Conservation (phyloP, 2,797 vertebrate species). For the Cichlasoma orientale region DNA sequence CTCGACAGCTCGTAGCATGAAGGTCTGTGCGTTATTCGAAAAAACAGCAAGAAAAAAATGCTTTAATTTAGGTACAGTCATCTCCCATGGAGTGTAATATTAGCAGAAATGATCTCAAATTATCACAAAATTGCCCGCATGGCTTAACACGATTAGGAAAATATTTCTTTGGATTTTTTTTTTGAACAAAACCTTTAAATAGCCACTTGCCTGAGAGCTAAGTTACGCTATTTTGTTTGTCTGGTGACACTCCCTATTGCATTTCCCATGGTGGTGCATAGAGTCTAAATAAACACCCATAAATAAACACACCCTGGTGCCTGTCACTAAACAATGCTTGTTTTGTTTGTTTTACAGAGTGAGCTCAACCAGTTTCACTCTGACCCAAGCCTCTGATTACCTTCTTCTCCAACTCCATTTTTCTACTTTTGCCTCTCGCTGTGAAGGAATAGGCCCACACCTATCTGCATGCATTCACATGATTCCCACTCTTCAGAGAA, state of each 20-base stretch:
- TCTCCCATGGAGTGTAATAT: not conserved
- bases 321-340: constrained; percentile 68
- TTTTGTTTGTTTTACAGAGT: constrained; percentile 72
- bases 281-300: constrained; percentile 59
- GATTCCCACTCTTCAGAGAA: not conserved
- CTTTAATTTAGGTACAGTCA: not conserved
- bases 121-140: not conserved
- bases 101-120: not conserved
- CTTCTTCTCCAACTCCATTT: not conserved
- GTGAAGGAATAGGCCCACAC: constrained; percentile 40
- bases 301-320: constrained; percentile 65
- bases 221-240: constrained; percentile 46
- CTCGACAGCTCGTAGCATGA: not conserved
- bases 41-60: not conserved
- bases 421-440: not conserved
- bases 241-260: constrained; percentile 57
- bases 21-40: not conserved
- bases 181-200: constrained; percentile 27
- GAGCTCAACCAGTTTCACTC: constrained; percentile 49
- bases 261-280: constrained; percentile 63
- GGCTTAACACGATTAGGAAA: constrained; percentile 6
- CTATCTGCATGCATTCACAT: constrained; percentile 28
- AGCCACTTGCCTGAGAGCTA: not conserved
- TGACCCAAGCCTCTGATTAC: constrained; percentile 23
- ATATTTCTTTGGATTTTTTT: constrained; percentile 19